A percentile compares a stretch with the other conserved stretches of the same genome.
phyloP scores from a whole-genome alignment of 2,113 vertebrate species.

The Pseudopipra pipra region DNA sequence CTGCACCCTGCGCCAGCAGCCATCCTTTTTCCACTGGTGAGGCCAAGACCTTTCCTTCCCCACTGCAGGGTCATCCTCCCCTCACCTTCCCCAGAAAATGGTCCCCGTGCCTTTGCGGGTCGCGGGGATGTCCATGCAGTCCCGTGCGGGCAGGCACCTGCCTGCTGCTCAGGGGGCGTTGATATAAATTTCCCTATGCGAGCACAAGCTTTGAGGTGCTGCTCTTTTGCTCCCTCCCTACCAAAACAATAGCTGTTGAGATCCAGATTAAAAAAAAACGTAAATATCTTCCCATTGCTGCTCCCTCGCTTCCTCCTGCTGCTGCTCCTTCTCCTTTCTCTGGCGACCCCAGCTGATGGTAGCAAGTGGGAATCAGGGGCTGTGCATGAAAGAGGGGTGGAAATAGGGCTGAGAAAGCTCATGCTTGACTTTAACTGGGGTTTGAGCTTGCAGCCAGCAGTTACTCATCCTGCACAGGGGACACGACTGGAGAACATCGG shows the following conservation, averaged over 20 bases:
- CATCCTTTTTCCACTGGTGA: background rate
- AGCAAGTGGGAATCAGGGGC: background rate
- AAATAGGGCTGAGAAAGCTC: background rate
- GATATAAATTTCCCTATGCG: rapidly evolving
- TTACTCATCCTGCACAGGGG: background rate
- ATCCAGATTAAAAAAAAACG: background rate
- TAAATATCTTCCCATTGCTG: background rate
- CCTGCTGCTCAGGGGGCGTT: background rate
- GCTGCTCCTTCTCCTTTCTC: background rate
- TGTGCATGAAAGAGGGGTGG: background rate
- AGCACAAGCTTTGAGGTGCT: background rate
- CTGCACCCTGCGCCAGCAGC: background rate
- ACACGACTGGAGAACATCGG: background rate
- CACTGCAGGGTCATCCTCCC: rapidly evolving
- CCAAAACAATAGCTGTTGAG: background rate
- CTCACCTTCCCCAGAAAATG: background rate
- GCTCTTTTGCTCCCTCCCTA: background rate
- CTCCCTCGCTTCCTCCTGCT: background rate
- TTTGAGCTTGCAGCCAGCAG: background rate
- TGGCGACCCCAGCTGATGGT: background rate
- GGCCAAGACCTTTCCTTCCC: background rate
- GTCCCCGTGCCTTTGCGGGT: background rate
- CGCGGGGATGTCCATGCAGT: rapidly evolving
- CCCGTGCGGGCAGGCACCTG: background rate
- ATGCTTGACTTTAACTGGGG: background rate